Percentiles rank a stretch among this genome's conserved stretches.
These are phyloP conservation scores for Catostylus mosaicus DNA, from an alignment of 30 jellyfish, hydroid and myxozoan genomes.

Conservation along the genomic window DNA sequence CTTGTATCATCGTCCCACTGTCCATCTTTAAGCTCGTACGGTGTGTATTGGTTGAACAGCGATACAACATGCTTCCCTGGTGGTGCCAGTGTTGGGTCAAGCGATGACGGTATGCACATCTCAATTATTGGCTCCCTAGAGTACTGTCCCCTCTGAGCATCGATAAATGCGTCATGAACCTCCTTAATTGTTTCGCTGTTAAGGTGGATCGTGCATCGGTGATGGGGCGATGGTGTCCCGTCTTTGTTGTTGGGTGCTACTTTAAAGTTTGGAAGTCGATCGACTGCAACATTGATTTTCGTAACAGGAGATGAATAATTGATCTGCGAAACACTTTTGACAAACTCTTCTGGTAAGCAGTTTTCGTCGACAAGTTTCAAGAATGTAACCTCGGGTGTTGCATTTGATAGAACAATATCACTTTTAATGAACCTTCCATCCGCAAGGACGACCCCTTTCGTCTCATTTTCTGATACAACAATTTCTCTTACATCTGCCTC, in stretches of 20 bases:
- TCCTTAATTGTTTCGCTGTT: conserved; percentile 52
- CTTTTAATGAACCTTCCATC: conserved; percentile 45
- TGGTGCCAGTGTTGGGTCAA: conserved; percentile 59
- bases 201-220: conserved; percentile 60
- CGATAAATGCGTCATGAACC: conserved; percentile 53
- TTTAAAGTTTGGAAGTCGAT: conserved; percentile 42
- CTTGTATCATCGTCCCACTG: conserved; percentile 53
- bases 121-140: conserved; percentile 55
- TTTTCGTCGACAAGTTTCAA: conserved; percentile 22
- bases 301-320: conserved; percentile 55
- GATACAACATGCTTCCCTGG: conserved; percentile 44
- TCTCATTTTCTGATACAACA: conserved; percentile 7
- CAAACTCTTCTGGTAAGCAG: conserved; percentile 46
- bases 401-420: conserved; percentile 43
- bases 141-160: conserved; percentile 47
- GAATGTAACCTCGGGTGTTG: conserved; percentile 63
- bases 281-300: conserved; percentile 56
- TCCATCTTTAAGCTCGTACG: conserved; percentile 49
- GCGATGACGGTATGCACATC: conserved; percentile 64
- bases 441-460: conserved; percentile 46
- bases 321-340: conserved; percentile 1
- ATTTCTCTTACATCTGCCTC: conserved; percentile 52
- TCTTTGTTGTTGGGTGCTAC: conserved; percentile 35
- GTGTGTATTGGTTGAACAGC: conserved; percentile 59
- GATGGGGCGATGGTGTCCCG: conserved; percentile 59